Evolutionary conservation across 2,888 invertebrate species (phyloP), one percentile per base, ranked within the genome.

Genomic region (Cheiracanthium punctorium): DNA sequence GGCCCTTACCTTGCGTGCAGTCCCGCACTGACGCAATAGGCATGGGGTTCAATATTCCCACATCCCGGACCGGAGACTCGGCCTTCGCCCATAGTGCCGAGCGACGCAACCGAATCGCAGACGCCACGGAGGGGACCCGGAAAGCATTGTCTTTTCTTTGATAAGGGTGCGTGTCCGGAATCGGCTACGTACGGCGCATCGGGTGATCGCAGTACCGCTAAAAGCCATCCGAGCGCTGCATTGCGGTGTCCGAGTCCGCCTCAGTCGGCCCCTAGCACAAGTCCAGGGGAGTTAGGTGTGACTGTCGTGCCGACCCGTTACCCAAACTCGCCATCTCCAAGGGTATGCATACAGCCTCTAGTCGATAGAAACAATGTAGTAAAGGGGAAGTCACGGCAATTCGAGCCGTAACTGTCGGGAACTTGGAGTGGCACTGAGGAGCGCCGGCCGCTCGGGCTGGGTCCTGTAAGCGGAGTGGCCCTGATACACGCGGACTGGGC

Each of bases 361-460:
- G 94, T 94, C 93, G 93, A 93, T 93, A 93, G 93, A 94, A 92
- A n/a, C 93, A 94, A 94, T 93, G 94, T 94, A 93, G 93, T 93
- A 93, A 94, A 94, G 94, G 93, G 93, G 94, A 94, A 93, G 94
- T 93, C 93, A 93, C 94, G 94, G n/a, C n/a, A 94, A 93, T 94
- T 94, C 91, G 91, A 91, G 92, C 88, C 91, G 91, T 91, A 93
- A 92, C 92, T 92, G n/a, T n/a, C 92, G 93, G 94, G 94, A 93
- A 94, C 92, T 94, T 94, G 94, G 94, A 94, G 94, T 94, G 94
- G 94, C 94, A 94, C 94, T 94, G 94, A 94, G 94, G 94, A 93
- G 93, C 93, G 93, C n/a, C n/a, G 93, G 94, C 92, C 92, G 92
- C 92, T 93, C 92, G 93, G 93, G 93, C 93, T 93, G 92, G 93